Evolutionary conservation across 2,888 invertebrate genomes (phyloP).

Genomic region (Parnassius smintheus): DNA sequence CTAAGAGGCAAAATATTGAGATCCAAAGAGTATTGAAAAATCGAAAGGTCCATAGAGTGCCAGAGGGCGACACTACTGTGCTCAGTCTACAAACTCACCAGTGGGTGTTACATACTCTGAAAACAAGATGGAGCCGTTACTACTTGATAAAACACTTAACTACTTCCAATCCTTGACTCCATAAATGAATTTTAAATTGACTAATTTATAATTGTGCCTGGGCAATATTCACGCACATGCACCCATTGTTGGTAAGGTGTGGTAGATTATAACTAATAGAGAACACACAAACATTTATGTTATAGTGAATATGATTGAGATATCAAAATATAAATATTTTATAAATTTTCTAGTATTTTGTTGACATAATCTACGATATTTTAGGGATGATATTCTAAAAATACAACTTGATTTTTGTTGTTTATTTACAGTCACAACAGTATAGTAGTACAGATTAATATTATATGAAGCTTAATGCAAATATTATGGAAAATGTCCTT

Average conservation of each 20-base stretch:
- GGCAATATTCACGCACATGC: constrained; percentile 33
- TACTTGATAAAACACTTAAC: constrained; percentile 55
- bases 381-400: too few species aligned
- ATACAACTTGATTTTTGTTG: too few species aligned
- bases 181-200: constrained; percentile 59
- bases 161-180: constrained; percentile 76
- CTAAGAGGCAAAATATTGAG: constrained; percentile 37
- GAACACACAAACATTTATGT: constrained; percentile 1
- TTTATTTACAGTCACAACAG: too few species aligned
- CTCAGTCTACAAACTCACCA: constrained; percentile 74
- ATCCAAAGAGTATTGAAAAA: constrained; percentile 20
- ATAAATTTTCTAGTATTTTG: too few species aligned
- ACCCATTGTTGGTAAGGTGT: constrained; percentile 31
- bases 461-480: too few species aligned
- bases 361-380: too few species aligned
- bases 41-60: constrained; percentile 32
- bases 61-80: constrained; percentile 55
- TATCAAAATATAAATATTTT: too few species aligned
- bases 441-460: too few species aligned
- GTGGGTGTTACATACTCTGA: constrained; percentile 81
- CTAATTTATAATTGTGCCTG: constrained; percentile 31
- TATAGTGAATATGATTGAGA: background rate
- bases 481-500: too few species aligned
- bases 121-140: constrained; percentile 80
- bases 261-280: constrained; percentile 14